Conservation (phyloP, 2,888 invertebrate genomes). For the Phytoseiulus persimilis region DNA sequence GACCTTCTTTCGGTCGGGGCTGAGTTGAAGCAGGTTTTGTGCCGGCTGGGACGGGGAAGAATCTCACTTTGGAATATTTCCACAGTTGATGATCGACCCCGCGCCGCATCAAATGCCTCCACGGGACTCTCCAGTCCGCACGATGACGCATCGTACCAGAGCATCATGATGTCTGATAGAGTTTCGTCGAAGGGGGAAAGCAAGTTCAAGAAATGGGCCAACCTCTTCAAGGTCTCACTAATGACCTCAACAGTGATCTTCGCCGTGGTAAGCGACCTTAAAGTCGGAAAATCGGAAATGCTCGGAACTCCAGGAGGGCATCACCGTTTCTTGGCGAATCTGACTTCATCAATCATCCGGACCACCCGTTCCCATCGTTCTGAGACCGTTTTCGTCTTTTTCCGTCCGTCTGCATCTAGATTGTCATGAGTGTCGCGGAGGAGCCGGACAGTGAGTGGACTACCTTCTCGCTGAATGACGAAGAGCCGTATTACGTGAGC, state of each 20-base stretch:
- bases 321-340: neutral
- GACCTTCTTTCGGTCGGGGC: too few relatives aligned
- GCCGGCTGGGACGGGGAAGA: too few relatives aligned
- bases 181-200: neutral
- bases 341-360: neutral
- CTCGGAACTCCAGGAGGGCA: too few relatives aligned
- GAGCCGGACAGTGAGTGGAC: slow-evolving; percentile 43
- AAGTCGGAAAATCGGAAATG: neutral
- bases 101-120: neutral
- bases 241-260: slow-evolving; percentile 15
- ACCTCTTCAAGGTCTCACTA: slow-evolving; percentile 19
- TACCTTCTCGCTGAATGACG: slow-evolving; percentile 38
- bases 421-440: slow-evolving; percentile 43
- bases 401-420: slow-evolving; percentile 38
- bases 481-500: slow-evolving; percentile 40
- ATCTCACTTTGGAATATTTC: neutral
- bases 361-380: too few relatives aligned
- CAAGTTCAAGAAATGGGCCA: slow-evolving; percentile 21
- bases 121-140: slow-evolving; percentile 24
- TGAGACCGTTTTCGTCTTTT: neutral
- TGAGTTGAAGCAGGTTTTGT: too few relatives aligned
- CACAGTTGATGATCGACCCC: neutral
- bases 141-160: slow-evolving; percentile 27
- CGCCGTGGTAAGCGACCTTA: neutral
- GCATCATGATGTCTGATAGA: neutral